Conservation (phyloP, 2,888 invertebrate genomes). For the Agonum fuliginosum region DNA sequence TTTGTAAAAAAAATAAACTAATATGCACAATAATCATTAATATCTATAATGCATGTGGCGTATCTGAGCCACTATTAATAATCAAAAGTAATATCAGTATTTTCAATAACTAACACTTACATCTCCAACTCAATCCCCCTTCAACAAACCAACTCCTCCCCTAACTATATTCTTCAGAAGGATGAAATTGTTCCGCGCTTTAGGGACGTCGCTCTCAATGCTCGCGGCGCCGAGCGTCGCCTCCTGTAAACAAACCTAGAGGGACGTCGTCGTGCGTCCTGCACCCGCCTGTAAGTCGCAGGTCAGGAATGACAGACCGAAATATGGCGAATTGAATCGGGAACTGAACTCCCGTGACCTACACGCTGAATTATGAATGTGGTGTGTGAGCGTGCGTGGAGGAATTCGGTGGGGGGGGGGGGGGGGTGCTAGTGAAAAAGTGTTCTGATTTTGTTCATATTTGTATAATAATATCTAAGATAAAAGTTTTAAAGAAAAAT, state of each 20-base stretch:
- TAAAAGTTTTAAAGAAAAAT: no score
- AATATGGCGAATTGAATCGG: neutral
- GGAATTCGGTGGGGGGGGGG: neutral
- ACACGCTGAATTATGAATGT: slow-evolving; percentile 7
- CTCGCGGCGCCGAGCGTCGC: neutral
- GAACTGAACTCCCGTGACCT: neutral
- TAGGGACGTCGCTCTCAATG: neutral
- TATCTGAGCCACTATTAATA: no score
- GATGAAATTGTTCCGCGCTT: neutral
- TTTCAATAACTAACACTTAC: no score
- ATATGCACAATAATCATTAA: no score
- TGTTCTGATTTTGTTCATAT: neutral
- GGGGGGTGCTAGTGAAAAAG: neutral
- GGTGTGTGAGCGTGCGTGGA: neutral
- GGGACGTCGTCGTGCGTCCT: no score
- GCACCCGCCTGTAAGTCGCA: neutral
- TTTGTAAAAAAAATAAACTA: no score
- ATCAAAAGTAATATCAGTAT: no score
- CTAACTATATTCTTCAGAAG: no score
- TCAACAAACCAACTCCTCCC: no score
- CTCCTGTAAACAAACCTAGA: neutral
- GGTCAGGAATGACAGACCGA: neutral
- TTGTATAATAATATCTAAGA: no score
- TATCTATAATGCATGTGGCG: no score
- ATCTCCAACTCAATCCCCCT: no score